Conservation (phyloP, 2,113 vertebrate genomes). For the Phocoena sinus region DNA sequence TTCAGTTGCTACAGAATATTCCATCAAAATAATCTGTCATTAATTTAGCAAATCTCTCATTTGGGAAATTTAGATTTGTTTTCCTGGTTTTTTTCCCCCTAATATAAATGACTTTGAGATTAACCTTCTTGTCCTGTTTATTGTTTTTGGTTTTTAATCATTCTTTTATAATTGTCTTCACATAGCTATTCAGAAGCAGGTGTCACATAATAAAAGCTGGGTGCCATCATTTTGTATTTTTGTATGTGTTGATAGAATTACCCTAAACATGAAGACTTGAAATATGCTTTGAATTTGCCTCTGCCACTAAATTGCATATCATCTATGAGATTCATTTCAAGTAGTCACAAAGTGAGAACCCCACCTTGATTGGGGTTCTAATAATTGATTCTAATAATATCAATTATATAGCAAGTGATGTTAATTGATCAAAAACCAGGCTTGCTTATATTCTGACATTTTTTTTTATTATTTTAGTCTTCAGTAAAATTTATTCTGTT, state of each 20-base stretch:
- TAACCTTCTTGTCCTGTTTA: neutral
- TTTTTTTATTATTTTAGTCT: conserved; percentile 4
- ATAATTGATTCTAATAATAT: neutral
- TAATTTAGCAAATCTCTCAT: neutral
- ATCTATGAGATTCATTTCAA: neutral
- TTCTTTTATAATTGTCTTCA: neutral
- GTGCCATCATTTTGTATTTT: neutral
- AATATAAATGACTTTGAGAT: neutral
- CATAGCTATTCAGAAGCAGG: neutral
- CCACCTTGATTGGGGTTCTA: no score
- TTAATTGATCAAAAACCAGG: neutral
- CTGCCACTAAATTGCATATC: neutral
- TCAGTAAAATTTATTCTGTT: neutral
- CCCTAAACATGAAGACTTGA: neutral
- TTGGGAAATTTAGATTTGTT: neutral
- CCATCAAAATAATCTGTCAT: neutral
- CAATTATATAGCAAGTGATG: neutral
- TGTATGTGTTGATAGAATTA: neutral
- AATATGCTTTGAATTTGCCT: conserved; percentile 7
- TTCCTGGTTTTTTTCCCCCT: neutral
- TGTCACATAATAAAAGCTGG: neutral
- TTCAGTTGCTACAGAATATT: neutral
- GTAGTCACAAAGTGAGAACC: neutral
- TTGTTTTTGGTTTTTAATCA: neutral
- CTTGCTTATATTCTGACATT: neutral